Conservation (phyloP, 2,888 invertebrate genomes). For the Netelia fuscicornis region DNA sequence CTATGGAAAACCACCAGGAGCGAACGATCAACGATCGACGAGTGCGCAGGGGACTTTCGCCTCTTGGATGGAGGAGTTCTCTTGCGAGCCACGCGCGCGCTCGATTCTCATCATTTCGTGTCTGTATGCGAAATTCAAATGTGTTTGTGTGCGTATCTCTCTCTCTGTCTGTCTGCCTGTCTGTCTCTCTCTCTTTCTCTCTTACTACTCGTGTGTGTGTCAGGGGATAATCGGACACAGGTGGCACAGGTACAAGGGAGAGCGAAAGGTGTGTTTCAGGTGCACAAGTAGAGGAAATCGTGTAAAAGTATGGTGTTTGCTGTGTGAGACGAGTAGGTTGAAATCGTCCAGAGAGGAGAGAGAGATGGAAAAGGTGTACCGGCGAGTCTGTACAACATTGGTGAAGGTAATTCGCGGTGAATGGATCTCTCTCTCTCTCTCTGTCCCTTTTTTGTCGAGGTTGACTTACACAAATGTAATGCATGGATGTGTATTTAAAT, state of each 20-base stretch:
- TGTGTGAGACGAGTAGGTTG: background rate
- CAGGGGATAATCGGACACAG: no score
- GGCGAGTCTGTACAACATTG: background rate
- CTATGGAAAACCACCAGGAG: slow-evolving; percentile 33
- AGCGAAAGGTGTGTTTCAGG: background rate
- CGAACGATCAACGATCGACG: slow-evolving; percentile 57
- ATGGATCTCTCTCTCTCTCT: slow-evolving; percentile 19
- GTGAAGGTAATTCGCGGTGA: slow-evolving; percentile 32
- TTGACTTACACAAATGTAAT: slow-evolving; percentile 5
- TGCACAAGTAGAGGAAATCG: background rate
- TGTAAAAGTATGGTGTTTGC: background rate
- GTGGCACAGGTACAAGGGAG: no score
- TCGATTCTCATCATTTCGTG: slow-evolving; percentile 4
- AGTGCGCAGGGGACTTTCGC: slow-evolving; percentile 54
- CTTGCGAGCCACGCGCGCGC: slow-evolving; percentile 33
- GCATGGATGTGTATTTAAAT: slow-evolving; percentile 8
- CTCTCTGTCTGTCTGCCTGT: no score
- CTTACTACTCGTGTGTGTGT: no score
- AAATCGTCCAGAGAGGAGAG: background rate
- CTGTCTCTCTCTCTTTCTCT: no score
- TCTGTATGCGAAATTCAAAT: slow-evolving; percentile 16
- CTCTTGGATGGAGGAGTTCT: slow-evolving; percentile 19
- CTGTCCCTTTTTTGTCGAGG: slow-evolving; percentile 19
- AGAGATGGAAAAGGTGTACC: background rate
- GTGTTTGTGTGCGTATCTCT: background rate